These are phyloP conservation scores for Thymelicus sylvestris DNA, from an alignment of 2,888 invertebrate genomes.

Conservation along the genomic window DNA sequence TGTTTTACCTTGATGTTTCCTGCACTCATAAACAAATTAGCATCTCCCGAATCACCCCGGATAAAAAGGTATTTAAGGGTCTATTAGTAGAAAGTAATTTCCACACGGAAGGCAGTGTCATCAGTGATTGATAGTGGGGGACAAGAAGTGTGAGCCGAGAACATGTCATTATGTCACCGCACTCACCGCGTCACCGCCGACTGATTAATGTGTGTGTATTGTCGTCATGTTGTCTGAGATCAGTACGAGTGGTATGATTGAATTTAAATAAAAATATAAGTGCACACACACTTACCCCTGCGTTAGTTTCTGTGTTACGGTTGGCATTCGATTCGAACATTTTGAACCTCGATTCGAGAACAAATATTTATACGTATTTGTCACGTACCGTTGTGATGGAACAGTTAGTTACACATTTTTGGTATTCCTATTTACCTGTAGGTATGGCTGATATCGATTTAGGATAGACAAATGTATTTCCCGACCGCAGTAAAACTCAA, in stretches of 20 bases:
- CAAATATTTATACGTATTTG: too few species aligned
- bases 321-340: too few species aligned
- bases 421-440: too few species aligned
- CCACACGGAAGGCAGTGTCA: constrained; percentile 73
- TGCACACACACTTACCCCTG: too few species aligned
- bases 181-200: constrained; percentile 53
- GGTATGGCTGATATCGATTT: too few species aligned
- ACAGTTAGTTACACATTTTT: too few species aligned
- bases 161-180: constrained; percentile 77
- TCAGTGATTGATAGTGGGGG: constrained; percentile 72
- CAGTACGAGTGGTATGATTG: constrained; percentile 22
- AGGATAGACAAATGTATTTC: too few species aligned
- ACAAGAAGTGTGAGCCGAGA: constrained; percentile 74
- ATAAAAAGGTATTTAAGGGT: constrained; percentile 35
- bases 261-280: too few species aligned
- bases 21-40: constrained; percentile 17
- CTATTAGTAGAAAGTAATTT: constrained; percentile 60
- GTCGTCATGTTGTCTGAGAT: constrained; percentile 63
- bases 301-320: too few species aligned
- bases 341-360: too few species aligned
- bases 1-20: not conserved
- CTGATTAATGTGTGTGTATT: constrained; percentile 72
- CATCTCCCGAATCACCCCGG: constrained; percentile 10
- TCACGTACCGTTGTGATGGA: too few species aligned
- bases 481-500: too few species aligned